A percentile compares a stretch with the other conserved stretches of the same genome.
Evolutionary conservation across 2,113 vertebrate genomes (phyloP).

Genomic region (Pedionomus torquatus): DNA sequence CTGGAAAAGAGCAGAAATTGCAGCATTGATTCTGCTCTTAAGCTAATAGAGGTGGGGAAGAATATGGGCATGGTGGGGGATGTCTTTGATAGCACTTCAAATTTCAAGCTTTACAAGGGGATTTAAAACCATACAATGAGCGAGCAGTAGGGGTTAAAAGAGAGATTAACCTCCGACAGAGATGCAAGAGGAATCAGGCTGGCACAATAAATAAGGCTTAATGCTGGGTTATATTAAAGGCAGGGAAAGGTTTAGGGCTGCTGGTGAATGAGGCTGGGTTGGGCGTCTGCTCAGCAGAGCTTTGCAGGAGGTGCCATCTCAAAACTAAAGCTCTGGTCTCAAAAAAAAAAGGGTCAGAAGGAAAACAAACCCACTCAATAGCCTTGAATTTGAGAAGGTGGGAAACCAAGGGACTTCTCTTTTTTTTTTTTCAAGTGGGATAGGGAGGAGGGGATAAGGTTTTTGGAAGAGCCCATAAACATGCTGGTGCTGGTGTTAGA

Average conservation of each 20-base stretch:
- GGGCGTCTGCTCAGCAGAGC: not conserved
- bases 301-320: not conserved
- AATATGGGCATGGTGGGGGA: rapidly evolving
- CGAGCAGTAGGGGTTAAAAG: not conserved
- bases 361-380: not conserved
- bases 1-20: not conserved
- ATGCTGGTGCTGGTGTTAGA: rapidly evolving
- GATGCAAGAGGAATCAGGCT: not conserved
- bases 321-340: not conserved
- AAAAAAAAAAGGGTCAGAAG: not conserved
- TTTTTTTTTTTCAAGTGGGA: not conserved
- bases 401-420: not conserved
- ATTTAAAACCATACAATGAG: not conserved
- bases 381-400: not conserved
- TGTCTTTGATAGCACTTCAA: not conserved
- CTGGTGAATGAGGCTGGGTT: not conserved
- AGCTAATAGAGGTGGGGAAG: not conserved
- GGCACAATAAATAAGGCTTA: not conserved
- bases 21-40: not conserved
- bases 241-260: not conserved
- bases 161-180: not conserved
- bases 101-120: not conserved
- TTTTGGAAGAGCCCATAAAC: not conserved
- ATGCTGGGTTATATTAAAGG: not conserved
- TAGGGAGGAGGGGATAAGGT: not conserved